These are phyloP conservation scores for Lasioglossum zephyrum DNA, from an alignment of 2,888 invertebrate genomes.

Conservation along the genomic window DNA sequence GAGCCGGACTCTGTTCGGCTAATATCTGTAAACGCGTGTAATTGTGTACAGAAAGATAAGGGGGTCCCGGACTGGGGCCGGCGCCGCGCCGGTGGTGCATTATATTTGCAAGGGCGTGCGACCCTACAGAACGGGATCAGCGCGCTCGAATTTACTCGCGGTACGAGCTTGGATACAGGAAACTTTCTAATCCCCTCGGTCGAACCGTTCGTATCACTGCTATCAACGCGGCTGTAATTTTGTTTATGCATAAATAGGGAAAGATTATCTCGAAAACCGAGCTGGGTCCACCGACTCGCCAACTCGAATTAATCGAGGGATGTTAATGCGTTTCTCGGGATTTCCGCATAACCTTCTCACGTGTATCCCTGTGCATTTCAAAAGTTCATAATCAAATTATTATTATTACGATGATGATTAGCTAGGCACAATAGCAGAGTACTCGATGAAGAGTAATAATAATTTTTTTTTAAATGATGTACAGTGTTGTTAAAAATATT, in stretches of 20 bases:
- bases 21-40: constrained; percentile 19
- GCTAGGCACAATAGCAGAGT: background rate
- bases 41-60: constrained; percentile 23
- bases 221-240: constrained; percentile 8
- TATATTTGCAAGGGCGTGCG: constrained; percentile 34
- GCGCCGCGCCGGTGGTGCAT: background rate
- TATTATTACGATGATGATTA: background rate
- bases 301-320: background rate
- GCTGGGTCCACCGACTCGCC: background rate
- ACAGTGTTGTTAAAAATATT: background rate
- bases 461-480: too few species aligned
- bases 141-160: constrained; percentile 12
- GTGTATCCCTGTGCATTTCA: background rate
- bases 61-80: background rate
- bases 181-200: constrained; percentile 34
- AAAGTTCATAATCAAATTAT: background rate
- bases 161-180: constrained; percentile 20
- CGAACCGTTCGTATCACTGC: constrained; percentile 13
- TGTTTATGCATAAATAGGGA: background rate
- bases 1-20: background rate
- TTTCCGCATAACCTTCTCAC: background rate
- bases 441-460: background rate
- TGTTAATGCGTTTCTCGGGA: background rate
- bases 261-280: background rate
- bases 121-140: constrained; percentile 31